A percentile compares a stretch with the other conserved stretches of the same genome.
phyloP scores from a whole-genome alignment of 2,113 vertebrate species.

The Psilopogon haemacephalus region DNA sequence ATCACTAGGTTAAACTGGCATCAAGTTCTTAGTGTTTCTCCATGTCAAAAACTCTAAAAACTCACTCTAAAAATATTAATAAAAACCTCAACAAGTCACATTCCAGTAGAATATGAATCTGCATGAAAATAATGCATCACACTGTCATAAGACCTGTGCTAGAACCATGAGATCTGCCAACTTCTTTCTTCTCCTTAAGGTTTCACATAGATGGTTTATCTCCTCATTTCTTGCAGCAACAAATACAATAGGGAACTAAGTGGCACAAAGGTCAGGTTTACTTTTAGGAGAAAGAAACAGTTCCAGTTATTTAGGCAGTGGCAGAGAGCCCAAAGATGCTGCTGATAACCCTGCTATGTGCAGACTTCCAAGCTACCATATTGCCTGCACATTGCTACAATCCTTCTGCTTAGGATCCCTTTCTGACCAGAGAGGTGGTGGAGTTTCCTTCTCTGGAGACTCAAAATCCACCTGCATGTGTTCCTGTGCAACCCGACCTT shows the following conservation, averaged over 20 bases:
- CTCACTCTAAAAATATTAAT: constrained; percentile 25
- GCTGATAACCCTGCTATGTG: not conserved
- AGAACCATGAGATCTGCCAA: not conserved
- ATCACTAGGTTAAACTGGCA: constrained; percentile 36
- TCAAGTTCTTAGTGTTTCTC: not conserved
- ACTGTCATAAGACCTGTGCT: not conserved
- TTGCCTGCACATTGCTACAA: not conserved
- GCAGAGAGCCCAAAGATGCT: not conserved
- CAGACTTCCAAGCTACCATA: not conserved
- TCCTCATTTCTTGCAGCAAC: not conserved
- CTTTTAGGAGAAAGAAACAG: not conserved
- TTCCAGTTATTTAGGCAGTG: not conserved
- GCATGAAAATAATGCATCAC: not conserved
- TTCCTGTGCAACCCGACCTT: too few relatives aligned
- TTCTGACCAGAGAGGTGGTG: not conserved
- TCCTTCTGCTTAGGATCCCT: not conserved
- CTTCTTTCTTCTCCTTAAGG: not conserved
- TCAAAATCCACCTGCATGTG: too few relatives aligned
- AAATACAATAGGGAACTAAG: not conserved
- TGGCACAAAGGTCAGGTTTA: constrained; percentile 36
- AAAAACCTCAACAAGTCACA: not conserved
- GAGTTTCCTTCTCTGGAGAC: too few relatives aligned
- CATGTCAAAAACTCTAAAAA: not conserved
- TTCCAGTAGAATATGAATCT: not conserved
- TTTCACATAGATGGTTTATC: not conserved